phyloP scores from a whole-genome alignment of 35 echinoderm and acorn worm species.

The Apostichopus japonicus region DNA sequence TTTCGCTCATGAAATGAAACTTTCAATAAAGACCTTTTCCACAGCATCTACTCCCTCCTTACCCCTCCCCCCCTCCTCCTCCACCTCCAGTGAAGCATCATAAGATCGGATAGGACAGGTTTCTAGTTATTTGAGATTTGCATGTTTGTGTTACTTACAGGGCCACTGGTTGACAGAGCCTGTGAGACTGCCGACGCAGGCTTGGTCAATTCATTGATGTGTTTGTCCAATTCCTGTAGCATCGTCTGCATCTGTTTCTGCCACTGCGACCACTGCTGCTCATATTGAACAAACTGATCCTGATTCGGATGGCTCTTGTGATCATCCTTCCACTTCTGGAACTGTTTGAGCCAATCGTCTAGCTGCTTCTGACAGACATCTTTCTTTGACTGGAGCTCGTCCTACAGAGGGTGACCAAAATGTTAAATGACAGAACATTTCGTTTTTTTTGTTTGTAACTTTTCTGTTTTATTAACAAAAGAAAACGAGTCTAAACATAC shows the following conservation, averaged over 20 bases:
- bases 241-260: slow-evolving; percentile 62
- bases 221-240: slow-evolving; percentile 44
- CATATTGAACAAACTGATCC: slow-evolving; percentile 60
- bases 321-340: slow-evolving; percentile 70
- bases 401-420: neutral
- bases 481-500: no score
- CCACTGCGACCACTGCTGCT: slow-evolving; percentile 68
- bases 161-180: neutral
- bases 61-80: no score
- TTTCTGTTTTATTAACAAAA: no score
- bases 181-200: neutral
- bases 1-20: no score
- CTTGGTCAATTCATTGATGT: slow-evolving; percentile 44
- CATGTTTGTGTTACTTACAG: neutral
- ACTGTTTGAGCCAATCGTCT: slow-evolving; percentile 49
- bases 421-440: no score
- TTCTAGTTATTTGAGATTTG: neutral
- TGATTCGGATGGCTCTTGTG: slow-evolving; percentile 70
- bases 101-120: neutral
- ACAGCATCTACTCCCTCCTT: no score
- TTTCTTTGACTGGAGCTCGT: slow-evolving; percentile 49
- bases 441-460: no score
- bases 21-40: no score
- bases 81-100: neutral
- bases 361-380: slow-evolving; percentile 52